phyloP scores from a whole-genome alignment of 2,113 vertebrate genomes.

The Brachionichthys hirsutus region DNA sequence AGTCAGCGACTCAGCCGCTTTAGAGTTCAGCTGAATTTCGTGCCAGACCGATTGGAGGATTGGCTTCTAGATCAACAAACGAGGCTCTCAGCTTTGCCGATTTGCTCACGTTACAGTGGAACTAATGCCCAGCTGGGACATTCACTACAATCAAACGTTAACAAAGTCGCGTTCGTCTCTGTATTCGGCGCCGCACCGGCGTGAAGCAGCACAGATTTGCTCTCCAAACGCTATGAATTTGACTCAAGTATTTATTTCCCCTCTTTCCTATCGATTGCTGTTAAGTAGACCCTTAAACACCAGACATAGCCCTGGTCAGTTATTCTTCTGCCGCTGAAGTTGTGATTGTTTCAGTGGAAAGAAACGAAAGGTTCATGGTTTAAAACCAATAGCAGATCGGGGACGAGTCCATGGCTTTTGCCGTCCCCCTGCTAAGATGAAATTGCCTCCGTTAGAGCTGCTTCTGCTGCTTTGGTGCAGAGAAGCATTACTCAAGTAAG shows the following conservation, averaged over 20 bases:
- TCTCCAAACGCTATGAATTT: background rate
- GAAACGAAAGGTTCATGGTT: constrained; percentile 24
- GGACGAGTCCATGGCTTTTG: constrained; percentile 25
- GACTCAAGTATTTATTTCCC: background rate
- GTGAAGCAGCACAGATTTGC: constrained; percentile 9
- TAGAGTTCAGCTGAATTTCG: constrained; percentile 14
- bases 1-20: constrained; percentile 27
- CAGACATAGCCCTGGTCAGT: too few relatives aligned
- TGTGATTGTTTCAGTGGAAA: constrained; percentile 2
- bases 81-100: background rate
- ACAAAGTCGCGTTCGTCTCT: constrained; percentile 1
- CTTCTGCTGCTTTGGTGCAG: constrained; percentile 14
- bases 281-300: constrained; percentile 3
- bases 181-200: constrained; percentile 10
- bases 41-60: constrained; percentile 29
- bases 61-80: constrained; percentile 25
- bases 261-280: constrained; percentile 9
- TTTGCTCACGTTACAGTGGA: background rate
- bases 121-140: too few relatives aligned
- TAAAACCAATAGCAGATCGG: constrained; percentile 35
- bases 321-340: background rate
- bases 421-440: constrained; percentile 21
- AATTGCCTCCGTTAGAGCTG: constrained; percentile 27
- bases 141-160: too few relatives aligned
- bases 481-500: background rate